Evolutionary conservation across 2,113 vertebrate genomes (phyloP), one percentile per base, ranked within the genome.

Genomic region (Esox niger): DNA sequence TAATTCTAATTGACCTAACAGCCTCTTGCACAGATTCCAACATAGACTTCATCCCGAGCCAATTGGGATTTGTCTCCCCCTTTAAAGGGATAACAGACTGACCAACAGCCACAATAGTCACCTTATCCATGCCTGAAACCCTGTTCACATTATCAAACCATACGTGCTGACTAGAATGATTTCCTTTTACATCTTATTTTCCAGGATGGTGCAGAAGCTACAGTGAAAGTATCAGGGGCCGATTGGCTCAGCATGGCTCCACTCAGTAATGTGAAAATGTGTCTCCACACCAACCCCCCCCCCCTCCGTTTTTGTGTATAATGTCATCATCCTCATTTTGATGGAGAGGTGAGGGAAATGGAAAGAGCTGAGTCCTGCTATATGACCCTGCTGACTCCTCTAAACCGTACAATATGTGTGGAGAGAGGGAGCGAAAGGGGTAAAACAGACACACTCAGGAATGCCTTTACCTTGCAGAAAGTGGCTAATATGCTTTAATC

Each of bases 391-490:
- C 62, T 76, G 71, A 25, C 35, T 59, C 49, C 64, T 77, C 69
- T 20, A 0, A 62, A 49, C 58, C 66, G 47, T 64, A 23, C 62
- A 70, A 21, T 26, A 66, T 66, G 74, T 64, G 76, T 68, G 74
- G n/a, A n/a, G n/a, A n/a, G n/a, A n/a, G n/a, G n/a, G n/a, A n/a
- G n/a, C n/a, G n/a, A n/a, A n/a, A 64, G 62, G 76, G 74, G 81
- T 54, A 77, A 81, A 79, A 82, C 61, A 63, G 32, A 49, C 38
- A 64, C 81, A 79, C 75, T 47, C 1, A 32, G 81, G 86, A 88
- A 88, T 86, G 83, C 75, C 77, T 79, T 85, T 77, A 75, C 70
- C 62, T 74, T 70, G 83, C 79, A 83, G 84, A 84, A 77, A 59
- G 64, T 69, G 68, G 3, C 65, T 43, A 57, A 78, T 21, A 46